Base-by-base conservation (phyloP, 2,797 vertebrate species). In the Sebastes aleutianus region DNA sequence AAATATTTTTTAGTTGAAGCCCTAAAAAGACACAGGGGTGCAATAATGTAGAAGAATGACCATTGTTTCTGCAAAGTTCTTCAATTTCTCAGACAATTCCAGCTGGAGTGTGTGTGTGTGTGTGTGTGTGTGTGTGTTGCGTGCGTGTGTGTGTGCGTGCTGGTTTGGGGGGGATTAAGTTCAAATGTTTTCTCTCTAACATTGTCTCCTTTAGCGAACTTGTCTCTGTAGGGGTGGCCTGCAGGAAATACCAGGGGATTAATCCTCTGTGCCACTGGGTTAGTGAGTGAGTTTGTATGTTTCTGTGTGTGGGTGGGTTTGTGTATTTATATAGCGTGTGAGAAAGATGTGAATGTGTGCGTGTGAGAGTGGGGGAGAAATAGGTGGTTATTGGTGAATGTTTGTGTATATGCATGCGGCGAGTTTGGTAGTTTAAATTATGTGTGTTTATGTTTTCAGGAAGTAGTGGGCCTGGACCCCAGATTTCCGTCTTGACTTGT, bases 201-300 rank as follows among this genome's bases (percentile, higher is more conserved):
- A 67, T 64, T 68, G 50, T 88, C 71, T 86, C 70, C 65, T 64
- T 85, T 54, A 53, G 78, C 22, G 61, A 83, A 70, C 27, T 71
- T 81, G 86, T 83, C 62, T 90, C 67, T 86, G 72, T 81, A 74
- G 82, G 85, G 86, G 92, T 84, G 89, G 85, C 83, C 87, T 84
- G 74, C 85, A 91, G 89, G 87, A 93, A 93, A 93, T 93, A 87
- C 89, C 83, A 72, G 66, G 83, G 87, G 88, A 87, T 89, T 87
- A 86, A 87, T 83, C 77, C 86, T 72, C 64, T 74, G 67, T 74
- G 76, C 84, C 58, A 78, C 65, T 67, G 83, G 65, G 11, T 74
- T 69, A 67, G 75, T 79, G 59, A 57, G 65, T 74, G 43, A 80
- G 85, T 87, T 70, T 80, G 84, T 87, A 36, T 84, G 77, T 86